Evolutionary conservation across 2,888 invertebrate genomes (phyloP).

Genomic region (Entomobrya proxima): DNA sequence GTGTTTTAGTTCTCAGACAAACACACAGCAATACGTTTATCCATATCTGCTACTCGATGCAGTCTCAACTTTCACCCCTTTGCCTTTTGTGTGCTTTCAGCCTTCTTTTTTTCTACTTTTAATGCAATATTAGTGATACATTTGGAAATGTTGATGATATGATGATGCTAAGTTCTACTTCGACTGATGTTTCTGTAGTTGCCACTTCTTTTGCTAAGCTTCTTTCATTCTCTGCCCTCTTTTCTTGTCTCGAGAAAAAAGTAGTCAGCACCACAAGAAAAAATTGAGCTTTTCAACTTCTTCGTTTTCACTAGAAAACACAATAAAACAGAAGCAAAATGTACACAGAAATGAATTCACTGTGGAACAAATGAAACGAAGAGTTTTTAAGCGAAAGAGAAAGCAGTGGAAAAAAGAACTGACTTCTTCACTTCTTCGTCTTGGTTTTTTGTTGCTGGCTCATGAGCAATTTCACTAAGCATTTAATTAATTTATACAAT

Average conservation of each 20-base stretch:
- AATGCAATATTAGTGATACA: constrained; percentile 44
- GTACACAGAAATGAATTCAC: constrained; percentile 2
- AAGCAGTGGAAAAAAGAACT: constrained; percentile 44
- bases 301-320: constrained; percentile 4
- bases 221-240: neutral
- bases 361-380: constrained; percentile 37
- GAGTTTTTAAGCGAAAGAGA: constrained; percentile 26
- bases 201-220: neutral
- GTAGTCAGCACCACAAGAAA: neutral
- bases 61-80: constrained; percentile 63
- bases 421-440: constrained; percentile 46
- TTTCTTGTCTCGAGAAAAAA: neutral
- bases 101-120: neutral
- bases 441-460: constrained; percentile 57
- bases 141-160: constrained; percentile 6
- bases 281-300: neutral
- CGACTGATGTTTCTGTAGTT: constrained; percentile 9
- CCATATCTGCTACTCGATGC: neutral
- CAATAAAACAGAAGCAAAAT: neutral
- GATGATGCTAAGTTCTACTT: neutral
- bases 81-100: neutral
- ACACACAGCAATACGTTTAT: constrained; percentile 8
- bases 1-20: neutral
- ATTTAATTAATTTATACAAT: constrained; percentile 72
- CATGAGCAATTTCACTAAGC: constrained; percentile 70